Evolutionary conservation across 2,113 vertebrate genomes (phyloP), one percentile per base, ranked within the genome.

Genomic region (Chionomys nivalis): DNA sequence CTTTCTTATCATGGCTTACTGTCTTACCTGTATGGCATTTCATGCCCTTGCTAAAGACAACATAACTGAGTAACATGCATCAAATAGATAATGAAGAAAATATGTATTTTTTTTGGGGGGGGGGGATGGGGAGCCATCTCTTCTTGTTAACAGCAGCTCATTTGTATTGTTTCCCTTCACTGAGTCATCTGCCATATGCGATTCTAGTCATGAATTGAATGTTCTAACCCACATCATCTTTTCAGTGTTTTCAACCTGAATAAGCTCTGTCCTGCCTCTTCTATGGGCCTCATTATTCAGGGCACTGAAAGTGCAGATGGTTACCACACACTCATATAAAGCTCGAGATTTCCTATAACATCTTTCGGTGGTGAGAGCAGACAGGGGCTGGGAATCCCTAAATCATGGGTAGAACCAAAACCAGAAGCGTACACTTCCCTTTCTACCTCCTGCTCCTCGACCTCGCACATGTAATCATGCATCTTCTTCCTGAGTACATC

Each of bases 401-500:
- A 47, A 85, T 87, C 33, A 7, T 19, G 42, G 36, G 42, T 78
- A 97, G 85, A 92, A 91, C 77, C 76, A 94, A 42, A 86, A 83
- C 61, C 44, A 89, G 58, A 65, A 93, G 68, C 66, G 52, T 75
- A 86, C 52, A 77, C 93, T 98, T 96, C 78, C 87, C 47, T 86
- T 76, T 66, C 9, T 61, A 63, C 52, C 66, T 58, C 44, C 44
- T 5, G 58, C 49, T 95, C 47, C 33, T 96, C n/a, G 44, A 87
- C 91, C 68, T 95, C 63, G 2, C 42, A 91, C 87, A 90, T 47
- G 73, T 86, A 66, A 78, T 87, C 86, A 73, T 94, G 92, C 61
- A 93, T 88, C 94, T 95, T 98, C 97, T 98, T 98, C 97, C 97
- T 96, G 97, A 98, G 98, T 90, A 63, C 94, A 89, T 98, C 98